Evolutionary conservation across 2,113 vertebrate genomes (phyloP).

Genomic region (Oryzias melastigma): DNA sequence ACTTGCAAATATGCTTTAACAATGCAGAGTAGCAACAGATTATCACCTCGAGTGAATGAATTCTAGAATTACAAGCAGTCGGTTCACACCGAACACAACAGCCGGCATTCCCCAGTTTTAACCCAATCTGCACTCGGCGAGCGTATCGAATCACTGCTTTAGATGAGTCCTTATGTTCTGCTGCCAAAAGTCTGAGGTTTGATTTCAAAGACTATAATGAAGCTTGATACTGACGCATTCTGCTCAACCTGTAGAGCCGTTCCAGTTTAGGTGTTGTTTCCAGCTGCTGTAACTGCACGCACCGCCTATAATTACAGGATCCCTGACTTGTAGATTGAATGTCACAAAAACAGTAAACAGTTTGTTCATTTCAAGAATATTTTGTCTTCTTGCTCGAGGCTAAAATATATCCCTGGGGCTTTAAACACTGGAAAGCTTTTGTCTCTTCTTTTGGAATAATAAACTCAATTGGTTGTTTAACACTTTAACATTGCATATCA

Average conservation of each 20-base stretch:
- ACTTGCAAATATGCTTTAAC: background rate
- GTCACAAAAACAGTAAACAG: no score
- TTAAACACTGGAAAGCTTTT: no score
- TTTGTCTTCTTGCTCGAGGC: no score
- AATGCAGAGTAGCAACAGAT: background rate
- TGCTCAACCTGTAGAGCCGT: background rate
- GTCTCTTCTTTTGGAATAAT: no score
- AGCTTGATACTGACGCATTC: background rate
- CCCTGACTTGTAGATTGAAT: no score
- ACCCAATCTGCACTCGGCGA: slow-evolving; percentile 12
- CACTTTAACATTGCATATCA: no score
- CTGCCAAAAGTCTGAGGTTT: slow-evolving; percentile 24
- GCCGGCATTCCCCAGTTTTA: slow-evolving; percentile 40
- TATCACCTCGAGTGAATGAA: slow-evolving; percentile 7
- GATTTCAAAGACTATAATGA: background rate
- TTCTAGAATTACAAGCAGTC: slow-evolving; percentile 26
- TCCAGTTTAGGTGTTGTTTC: no score
- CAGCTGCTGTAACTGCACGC: no score
- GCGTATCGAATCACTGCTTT: slow-evolving; percentile 37
- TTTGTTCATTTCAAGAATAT: no score
- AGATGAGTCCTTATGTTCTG: slow-evolving; percentile 25
- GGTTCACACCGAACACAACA: slow-evolving; percentile 31
- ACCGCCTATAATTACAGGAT: no score
- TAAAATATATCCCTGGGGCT: no score
- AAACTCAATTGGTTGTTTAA: no score